Evolutionary conservation across 2,113 vertebrate genomes (phyloP), one percentile per base, ranked within the genome.

Genomic region (Amphiprion ocellaris): DNA sequence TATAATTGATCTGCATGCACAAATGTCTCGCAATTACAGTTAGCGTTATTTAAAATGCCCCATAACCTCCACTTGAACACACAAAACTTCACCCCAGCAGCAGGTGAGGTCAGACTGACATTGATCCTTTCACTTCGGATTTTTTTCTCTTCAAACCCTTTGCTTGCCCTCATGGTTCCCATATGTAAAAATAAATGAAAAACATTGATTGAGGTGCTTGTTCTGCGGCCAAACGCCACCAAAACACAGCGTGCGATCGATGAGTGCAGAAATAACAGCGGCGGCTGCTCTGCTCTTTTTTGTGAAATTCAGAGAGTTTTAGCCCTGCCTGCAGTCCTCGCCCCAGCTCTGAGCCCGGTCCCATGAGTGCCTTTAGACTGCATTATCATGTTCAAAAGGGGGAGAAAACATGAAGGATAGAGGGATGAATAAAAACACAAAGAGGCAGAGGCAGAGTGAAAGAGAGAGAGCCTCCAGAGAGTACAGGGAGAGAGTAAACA

Each of bases 171-270:
- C 37, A 7, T 67, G 61, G 64, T 83, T 85, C 79, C 75, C 66
- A 52, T 62, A 85, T 89, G 87, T 88, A 89, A 69, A 83, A 81
- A 80, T 68, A 84, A 89, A 85, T 84, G 82, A 89, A 89, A 86
- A 74, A 14, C 80, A 89, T 85, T 87, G 91, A 90, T 85, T 83
- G 60, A 69, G 62, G 58, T 61, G 59, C 17, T 64, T 66, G 61
- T 74, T 69, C 61, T 58, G 53, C 85, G 69, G 79, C 74, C 33
- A 80, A 55, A 72, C 47, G 69, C 83, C 86, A 83, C 69, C 33
- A 0, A 82, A 84, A 84, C 84, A 74, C 52, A 6, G 55, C 72
- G 62, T 54, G 9, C 46, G 5, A 89, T 89, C 63, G 54, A 91
- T 89, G 65, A 9, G 66, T 3, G 47, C 21, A 44, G 39, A 61